Percentiles rank a stretch among this genome's conserved stretches.
Conservation (phyloP, 2,113 vertebrate species). For the Carassius carassius region DNA sequence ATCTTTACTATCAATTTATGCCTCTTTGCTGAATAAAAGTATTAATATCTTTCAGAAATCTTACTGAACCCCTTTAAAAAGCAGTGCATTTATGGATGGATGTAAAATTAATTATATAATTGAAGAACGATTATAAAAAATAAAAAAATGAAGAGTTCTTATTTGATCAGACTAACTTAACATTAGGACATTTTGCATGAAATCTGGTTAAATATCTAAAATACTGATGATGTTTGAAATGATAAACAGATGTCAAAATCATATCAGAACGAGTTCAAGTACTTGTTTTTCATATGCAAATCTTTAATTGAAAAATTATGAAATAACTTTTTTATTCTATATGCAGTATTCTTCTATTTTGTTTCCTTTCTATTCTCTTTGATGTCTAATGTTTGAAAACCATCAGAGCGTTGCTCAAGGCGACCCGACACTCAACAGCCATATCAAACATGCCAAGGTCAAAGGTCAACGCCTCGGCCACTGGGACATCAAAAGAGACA, state of each 20-base stretch:
- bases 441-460: constrained; percentile 63
- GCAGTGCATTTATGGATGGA: too few species aligned
- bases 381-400: constrained; percentile 8
- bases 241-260: background rate
- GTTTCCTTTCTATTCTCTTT: background rate
- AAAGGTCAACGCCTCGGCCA: background rate
- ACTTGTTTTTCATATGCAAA: too few species aligned
- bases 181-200: background rate
- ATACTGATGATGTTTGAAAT: too few species aligned
- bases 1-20: too few species aligned
- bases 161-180: background rate
- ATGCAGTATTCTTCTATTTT: background rate
- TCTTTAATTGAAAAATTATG: too few species aligned
- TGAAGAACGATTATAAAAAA: too few species aligned
- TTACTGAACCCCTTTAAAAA: too few species aligned
- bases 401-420: constrained; percentile 43
- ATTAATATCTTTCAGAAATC: too few species aligned
- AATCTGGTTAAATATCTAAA: background rate
- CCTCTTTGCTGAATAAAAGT: background rate
- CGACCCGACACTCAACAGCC: constrained; percentile 47
- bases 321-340: too few species aligned
- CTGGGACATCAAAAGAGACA: background rate
- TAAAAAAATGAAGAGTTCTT: too few species aligned
- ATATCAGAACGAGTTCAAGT: background rate
- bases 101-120: too few species aligned